Evolutionary conservation across 2,888 invertebrate species (phyloP).

Genomic region (Drosophila subsilvestris): DNA sequence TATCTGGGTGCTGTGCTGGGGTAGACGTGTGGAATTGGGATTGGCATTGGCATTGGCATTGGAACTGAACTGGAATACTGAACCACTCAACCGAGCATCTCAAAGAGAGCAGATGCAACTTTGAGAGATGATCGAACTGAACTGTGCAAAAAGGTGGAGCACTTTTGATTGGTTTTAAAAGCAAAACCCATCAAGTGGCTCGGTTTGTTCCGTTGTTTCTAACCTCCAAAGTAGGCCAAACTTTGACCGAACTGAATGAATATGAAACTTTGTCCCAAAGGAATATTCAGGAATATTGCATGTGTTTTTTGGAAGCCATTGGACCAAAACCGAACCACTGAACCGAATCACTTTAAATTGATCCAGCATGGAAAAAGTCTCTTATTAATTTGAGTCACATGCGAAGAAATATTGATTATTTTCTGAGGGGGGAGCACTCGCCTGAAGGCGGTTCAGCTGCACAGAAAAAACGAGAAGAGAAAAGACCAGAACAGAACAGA

Average conservation of each 20-base stretch:
- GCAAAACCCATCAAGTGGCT: neutral
- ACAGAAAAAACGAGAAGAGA: neutral
- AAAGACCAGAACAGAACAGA: neutral
- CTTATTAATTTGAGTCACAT: conserved; percentile 44
- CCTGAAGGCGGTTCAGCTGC: neutral
- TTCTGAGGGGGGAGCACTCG: conserved; percentile 16
- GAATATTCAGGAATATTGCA: neutral
- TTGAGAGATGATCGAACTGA: conserved; percentile 27
- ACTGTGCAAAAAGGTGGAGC: neutral
- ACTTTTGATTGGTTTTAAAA: neutral
- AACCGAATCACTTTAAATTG: conserved; percentile 38
- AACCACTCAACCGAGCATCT: conserved; percentile 25
- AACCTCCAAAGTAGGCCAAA: too few species aligned
- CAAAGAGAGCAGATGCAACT: neutral
- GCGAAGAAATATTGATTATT: conserved; percentile 47
- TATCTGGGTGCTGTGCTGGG: neutral
- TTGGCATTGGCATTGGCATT: conserved; percentile 19
- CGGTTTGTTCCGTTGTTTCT: too few species aligned
- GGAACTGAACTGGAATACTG: conserved; percentile 33
- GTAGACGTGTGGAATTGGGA: neutral
- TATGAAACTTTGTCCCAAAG: neutral
- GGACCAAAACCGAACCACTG: conserved; percentile 19
- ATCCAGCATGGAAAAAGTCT: conserved; percentile 10
- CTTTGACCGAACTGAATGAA: neutral
- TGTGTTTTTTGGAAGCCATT: neutral